Percentiles rank a stretch among this genome's conserved stretches.
Conservation (phyloP, 2,888 invertebrate species). For the Cephonodes hylas region DNA sequence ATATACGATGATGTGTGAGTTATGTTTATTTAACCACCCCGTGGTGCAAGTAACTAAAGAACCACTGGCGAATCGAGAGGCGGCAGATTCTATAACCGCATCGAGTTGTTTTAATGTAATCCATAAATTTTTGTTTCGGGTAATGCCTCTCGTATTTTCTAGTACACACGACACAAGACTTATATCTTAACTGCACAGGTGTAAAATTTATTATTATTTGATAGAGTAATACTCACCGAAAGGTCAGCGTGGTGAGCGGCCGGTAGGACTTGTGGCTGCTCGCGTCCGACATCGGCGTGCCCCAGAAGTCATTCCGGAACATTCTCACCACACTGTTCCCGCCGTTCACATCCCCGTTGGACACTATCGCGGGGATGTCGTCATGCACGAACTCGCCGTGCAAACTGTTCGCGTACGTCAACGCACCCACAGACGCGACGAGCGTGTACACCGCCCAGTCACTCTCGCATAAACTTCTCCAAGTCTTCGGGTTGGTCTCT, state of each 20-base stretch:
- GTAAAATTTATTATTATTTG: too few species aligned
- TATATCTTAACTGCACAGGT: too few species aligned
- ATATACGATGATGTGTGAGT: too few species aligned
- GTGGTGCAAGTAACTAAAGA: too few species aligned
- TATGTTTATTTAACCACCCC: too few species aligned
- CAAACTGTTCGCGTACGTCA: slow-evolving; percentile 87
- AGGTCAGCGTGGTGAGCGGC: slow-evolving; percentile 90
- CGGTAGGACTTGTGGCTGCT: slow-evolving; percentile 93
- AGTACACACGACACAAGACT: too few species aligned
- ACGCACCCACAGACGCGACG: slow-evolving; percentile 84
- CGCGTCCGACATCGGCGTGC: slow-evolving; percentile 91
- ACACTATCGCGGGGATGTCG: slow-evolving; percentile 91
- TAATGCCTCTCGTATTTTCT: too few species aligned
- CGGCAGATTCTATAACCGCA: too few species aligned
- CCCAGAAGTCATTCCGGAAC: slow-evolving; percentile 93
- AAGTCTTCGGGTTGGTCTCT: slow-evolving; percentile 60
- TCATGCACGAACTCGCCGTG: slow-evolving; percentile 93
- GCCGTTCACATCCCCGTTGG: slow-evolving; percentile 90
- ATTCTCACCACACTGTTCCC: slow-evolving; percentile 82
- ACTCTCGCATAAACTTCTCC: slow-evolving; percentile 60
- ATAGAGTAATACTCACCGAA: slow-evolving; percentile 84
- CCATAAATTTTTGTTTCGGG: too few species aligned
- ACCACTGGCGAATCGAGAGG: too few species aligned
- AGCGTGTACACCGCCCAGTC: slow-evolving; percentile 83
- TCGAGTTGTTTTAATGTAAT: too few species aligned